These are phyloP conservation scores for Dynastes maya DNA, from an alignment of 2,888 invertebrate genomes.

Conservation along the genomic window DNA sequence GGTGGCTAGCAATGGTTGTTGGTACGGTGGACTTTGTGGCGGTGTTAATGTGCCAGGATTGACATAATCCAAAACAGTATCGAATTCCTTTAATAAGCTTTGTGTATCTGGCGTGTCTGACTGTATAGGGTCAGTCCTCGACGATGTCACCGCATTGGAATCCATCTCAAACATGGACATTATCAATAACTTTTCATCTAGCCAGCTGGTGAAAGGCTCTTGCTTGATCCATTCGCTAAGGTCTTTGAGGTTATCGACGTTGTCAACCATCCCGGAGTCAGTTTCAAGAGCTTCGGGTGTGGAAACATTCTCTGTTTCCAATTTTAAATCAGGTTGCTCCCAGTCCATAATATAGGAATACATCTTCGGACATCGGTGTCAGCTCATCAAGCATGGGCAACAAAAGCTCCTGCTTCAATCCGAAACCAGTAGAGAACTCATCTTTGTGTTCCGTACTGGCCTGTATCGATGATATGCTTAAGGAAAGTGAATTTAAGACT, in stretches of 20 bases:
- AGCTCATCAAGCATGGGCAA: conserved; percentile 71
- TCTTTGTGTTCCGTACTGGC: conserved; percentile 54
- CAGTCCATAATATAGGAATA: conserved; percentile 64
- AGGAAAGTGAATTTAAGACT: conserved; percentile 65
- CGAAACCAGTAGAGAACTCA: conserved; percentile 65
- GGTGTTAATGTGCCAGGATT: conserved; percentile 80
- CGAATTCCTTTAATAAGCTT: conserved; percentile 76
- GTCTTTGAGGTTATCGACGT: conserved; percentile 69
- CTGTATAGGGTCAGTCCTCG: conserved; percentile 50
- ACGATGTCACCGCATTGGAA: conserved; percentile 24
- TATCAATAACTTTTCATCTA: conserved; percentile 79
- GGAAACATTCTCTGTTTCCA: conserved; percentile 63
- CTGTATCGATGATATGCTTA: conserved; percentile 53
- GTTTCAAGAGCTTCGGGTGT: conserved; percentile 71
- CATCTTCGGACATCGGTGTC: conserved; percentile 62
- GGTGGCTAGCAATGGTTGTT: conserved; percentile 61
- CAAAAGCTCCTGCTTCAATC: conserved; percentile 73
- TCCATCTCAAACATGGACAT: conserved; percentile 71
- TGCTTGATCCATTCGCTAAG: conserved; percentile 80
- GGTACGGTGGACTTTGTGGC: conserved; percentile 84
- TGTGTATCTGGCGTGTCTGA: conserved; percentile 62
- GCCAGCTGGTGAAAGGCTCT: conserved; percentile 80
- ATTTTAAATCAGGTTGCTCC: conserved; percentile 64
- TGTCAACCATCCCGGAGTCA: conserved; percentile 78
- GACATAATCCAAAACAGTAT: conserved; percentile 79